phyloP scores from a whole-genome alignment of 2,113 vertebrate genomes.

The Ictidomys tridecemlineatus region DNA sequence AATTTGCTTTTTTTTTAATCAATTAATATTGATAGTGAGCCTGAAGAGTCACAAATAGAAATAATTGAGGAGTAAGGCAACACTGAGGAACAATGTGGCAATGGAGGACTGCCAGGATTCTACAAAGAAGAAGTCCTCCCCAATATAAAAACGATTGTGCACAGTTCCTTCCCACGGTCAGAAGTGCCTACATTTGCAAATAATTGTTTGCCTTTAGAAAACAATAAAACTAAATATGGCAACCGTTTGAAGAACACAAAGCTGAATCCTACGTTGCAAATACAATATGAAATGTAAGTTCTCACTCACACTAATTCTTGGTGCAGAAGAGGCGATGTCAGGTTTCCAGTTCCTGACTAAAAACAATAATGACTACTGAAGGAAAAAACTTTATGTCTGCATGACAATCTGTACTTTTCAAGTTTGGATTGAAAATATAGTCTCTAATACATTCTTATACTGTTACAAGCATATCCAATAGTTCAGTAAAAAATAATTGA shows the following conservation, averaged over 20 bases:
- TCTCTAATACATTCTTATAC: background rate
- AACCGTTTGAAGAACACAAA: background rate
- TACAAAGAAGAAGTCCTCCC: background rate
- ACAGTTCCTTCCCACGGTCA: conserved; percentile 2
- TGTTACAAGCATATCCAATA: too few species aligned
- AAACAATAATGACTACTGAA: conserved; percentile 20
- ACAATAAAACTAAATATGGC: background rate
- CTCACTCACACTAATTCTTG: background rate
- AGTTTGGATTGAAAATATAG: background rate
- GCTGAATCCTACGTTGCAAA: background rate
- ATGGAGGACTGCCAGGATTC: background rate
- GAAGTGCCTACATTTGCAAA: background rate
- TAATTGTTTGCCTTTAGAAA: background rate
- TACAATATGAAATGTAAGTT: background rate
- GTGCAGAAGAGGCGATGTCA: background rate
- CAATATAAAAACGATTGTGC: background rate
- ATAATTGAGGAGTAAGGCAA: background rate
- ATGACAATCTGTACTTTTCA: background rate
- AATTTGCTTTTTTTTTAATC: conserved; percentile 4
- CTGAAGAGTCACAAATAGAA: conserved; percentile 30
- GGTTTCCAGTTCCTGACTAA: background rate
- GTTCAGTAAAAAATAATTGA: background rate
- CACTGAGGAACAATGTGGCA: background rate
- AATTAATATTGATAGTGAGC: background rate
- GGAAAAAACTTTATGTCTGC: background rate